Conservation (phyloP, 2,797 vertebrate genomes). For the Ceryle rudis region DNA sequence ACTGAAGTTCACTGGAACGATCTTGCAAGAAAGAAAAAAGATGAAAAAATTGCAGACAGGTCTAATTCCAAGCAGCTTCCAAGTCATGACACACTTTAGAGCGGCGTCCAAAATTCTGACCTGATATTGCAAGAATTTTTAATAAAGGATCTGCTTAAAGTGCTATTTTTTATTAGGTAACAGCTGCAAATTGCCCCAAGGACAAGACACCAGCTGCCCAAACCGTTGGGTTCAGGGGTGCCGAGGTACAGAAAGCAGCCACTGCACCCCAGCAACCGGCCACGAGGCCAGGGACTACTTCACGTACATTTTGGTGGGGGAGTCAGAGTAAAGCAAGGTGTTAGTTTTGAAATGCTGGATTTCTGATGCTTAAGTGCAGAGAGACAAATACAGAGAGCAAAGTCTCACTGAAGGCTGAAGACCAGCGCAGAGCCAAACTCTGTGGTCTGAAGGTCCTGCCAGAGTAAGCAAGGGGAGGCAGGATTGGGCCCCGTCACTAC, state of each 20-base stretch:
- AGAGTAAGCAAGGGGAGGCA: background rate
- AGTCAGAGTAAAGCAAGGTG: background rate
- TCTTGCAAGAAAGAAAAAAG: constrained; percentile 76
- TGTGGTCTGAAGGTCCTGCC: background rate
- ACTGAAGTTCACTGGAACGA: constrained; percentile 88
- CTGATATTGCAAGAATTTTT: background rate
- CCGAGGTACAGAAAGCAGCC: background rate
- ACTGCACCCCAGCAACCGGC: background rate
- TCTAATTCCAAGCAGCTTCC: background rate
- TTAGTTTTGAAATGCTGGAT: background rate
- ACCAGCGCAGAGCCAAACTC: background rate
- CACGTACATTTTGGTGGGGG: accelerated
- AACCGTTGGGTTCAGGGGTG: background rate
- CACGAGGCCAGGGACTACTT: background rate
- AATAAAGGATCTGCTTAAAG: background rate
- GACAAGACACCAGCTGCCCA: background rate
- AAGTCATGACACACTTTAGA: background rate
- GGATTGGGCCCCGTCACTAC: background rate
- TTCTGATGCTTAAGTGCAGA: background rate
- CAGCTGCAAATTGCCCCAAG: background rate
- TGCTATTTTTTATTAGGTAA: background rate
- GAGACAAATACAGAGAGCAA: background rate
- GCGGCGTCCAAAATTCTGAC: background rate
- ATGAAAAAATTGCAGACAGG: background rate
- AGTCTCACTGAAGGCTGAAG: accelerated